Percentiles rank a stretch among this genome's conserved stretches.
These are phyloP conservation scores for Gallinago media DNA, from an alignment of 2,113 vertebrate species.

Conservation along the genomic window DNA sequence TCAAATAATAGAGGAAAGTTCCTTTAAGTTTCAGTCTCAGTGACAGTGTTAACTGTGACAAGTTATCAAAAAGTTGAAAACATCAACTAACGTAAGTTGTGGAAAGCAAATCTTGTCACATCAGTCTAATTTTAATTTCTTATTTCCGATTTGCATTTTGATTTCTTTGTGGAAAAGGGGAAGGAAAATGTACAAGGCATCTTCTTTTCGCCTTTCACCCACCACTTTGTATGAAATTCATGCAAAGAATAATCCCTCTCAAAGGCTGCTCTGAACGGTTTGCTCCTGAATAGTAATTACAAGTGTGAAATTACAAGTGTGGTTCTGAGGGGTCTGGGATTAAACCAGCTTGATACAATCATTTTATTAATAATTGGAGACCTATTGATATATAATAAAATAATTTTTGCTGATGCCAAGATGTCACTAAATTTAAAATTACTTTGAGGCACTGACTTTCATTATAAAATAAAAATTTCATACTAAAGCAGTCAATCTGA, in stretches of 20 bases:
- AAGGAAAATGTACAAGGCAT: not conserved
- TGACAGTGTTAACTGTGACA: not conserved
- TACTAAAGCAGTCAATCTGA: not conserved
- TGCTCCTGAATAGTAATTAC: not conserved
- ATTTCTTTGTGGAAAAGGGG: not conserved
- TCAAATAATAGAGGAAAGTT: not conserved
- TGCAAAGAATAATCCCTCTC: not conserved
- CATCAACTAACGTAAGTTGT: not conserved
- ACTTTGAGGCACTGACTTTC: not conserved
- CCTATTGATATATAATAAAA: not conserved
- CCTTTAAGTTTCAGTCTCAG: not conserved
- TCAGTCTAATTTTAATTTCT: not conserved
- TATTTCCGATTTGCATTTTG: not conserved
- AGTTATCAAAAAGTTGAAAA: not conserved
- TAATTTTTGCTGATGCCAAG: not conserved
- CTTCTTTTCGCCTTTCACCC: not conserved
- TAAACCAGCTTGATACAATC: not conserved
- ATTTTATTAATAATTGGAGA: not conserved
- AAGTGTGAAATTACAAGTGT: not conserved
- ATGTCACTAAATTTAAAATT: not conserved
- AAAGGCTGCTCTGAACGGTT: not conserved
- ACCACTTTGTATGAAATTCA: not conserved
- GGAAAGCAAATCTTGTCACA: not conserved
- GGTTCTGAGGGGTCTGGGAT: not conserved
- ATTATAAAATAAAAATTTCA: not conserved